phyloP scores from a whole-genome alignment of 2,888 invertebrate species.

The Laspeyria flexula region DNA sequence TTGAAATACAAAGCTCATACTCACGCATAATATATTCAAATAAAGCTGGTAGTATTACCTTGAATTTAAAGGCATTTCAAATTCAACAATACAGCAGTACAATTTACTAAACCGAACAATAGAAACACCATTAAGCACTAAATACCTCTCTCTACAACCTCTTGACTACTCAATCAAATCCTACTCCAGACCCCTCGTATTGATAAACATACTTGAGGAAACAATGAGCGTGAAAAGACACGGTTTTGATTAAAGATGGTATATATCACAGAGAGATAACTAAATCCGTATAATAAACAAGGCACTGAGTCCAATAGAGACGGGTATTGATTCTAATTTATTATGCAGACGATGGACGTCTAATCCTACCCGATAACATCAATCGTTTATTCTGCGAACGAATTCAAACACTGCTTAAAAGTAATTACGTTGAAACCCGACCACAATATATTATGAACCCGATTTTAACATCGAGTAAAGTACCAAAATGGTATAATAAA shows the following conservation, averaged over 20 bases:
- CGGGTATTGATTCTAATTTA: slow-evolving; percentile 63
- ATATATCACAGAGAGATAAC: slow-evolving; percentile 38
- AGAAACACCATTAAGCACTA: background rate
- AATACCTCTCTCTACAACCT: slow-evolving; percentile 20
- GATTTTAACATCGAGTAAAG: slow-evolving; percentile 29
- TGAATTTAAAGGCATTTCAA: too few species aligned
- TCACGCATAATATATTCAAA: too few species aligned
- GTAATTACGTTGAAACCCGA: slow-evolving; percentile 52
- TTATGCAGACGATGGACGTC: slow-evolving; percentile 60
- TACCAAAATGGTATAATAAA: slow-evolving; percentile 10
- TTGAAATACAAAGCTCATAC: too few species aligned
- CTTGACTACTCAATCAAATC: slow-evolving; percentile 34
- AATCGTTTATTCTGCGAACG: slow-evolving; percentile 55
- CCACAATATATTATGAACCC: slow-evolving; percentile 26
- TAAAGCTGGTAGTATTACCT: too few species aligned
- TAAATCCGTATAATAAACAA: slow-evolving; percentile 55
- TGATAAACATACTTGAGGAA: slow-evolving; percentile 31
- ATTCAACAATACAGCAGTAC: too few species aligned
- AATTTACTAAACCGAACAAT: background rate
- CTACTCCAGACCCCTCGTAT: slow-evolving; percentile 28
- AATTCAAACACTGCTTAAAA: slow-evolving; percentile 55
- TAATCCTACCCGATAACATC: slow-evolving; percentile 60
- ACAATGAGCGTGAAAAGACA: slow-evolving; percentile 33
- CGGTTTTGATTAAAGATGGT: slow-evolving; percentile 36
- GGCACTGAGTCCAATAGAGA: slow-evolving; percentile 42